Evolutionary conservation across 2,888 invertebrate genomes (phyloP), one percentile per base, ranked within the genome.

Genomic region (Empis livida): DNA sequence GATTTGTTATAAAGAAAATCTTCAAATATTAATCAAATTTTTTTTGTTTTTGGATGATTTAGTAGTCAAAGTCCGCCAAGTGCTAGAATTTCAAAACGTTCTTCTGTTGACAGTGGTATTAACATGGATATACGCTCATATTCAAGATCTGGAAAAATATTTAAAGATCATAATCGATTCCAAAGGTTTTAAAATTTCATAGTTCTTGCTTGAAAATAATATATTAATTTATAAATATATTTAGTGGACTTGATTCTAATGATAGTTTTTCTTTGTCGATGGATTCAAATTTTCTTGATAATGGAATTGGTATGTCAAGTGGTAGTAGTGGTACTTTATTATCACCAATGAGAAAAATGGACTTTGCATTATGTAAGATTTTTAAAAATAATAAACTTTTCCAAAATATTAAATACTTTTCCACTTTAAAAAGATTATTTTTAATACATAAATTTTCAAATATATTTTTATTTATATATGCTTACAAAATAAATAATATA

Each of bases 281-380:
- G 42, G 76, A 76, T 48, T 71, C 68, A 17, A 52, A 66, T 41
- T 20, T 10, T n/a, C n/a, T 23, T 20, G 55, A 62, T 27, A 67
- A 50, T 41, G 53, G 48, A 48, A 55, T 65, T 47, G 53, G 51
- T 43, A 51, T 32, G 5, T 43, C 30, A n/a, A 49, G 47, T 37
- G 42, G 44, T 50, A 53, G 56, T 46, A 57, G 60, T 45, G 66
- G 64, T 52, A 67, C 67, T 2, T 54, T 69, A 15, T 68, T 74
- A 47, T 77, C 77, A 49, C 77, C 77, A 53, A 66, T 74, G 56
- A 74, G 85, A 56, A 82, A 84, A 67, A 87, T 87, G 84, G 88
- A 89, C 63, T 80, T 87, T 65, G 84, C 86, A 51, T 73, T 88
- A 64, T 89, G 89, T 89, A 82, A 88, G 88, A 74, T 17, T 17